A percentile compares a stretch with the other conserved stretches of the same genome.
These are phyloP conservation scores for Miltochrista miniata DNA, from an alignment of 2,888 invertebrate species.

Conservation along the genomic window DNA sequence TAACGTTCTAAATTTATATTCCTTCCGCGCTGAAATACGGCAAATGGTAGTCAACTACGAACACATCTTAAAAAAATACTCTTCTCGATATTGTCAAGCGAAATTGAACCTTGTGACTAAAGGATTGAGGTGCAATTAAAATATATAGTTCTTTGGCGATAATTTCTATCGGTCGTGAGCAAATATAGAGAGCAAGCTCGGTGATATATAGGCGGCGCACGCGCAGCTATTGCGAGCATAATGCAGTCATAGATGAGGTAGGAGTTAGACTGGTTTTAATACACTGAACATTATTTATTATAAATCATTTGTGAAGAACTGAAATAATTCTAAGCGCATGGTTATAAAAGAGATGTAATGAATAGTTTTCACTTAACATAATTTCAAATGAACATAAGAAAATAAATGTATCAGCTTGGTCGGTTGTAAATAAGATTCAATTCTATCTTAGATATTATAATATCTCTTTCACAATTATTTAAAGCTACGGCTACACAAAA, in stretches of 20 bases:
- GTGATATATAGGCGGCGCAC: constrained; percentile 72
- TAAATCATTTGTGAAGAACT: too few relatives aligned
- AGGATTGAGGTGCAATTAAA: constrained; percentile 31
- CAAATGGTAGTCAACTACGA: constrained; percentile 55
- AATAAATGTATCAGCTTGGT: too few relatives aligned
- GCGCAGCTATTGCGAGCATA: constrained; percentile 43
- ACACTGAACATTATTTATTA: too few relatives aligned
- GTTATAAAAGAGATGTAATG: too few relatives aligned
- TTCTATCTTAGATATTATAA: too few relatives aligned
- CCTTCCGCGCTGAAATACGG: constrained; percentile 60
- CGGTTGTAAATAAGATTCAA: too few relatives aligned
- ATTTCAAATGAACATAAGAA: too few relatives aligned
- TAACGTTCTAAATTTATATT: constrained; percentile 71
- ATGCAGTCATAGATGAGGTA: constrained; percentile 56
- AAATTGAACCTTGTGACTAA: constrained; percentile 28
- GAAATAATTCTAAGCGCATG: neutral
- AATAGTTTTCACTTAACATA: too few relatives aligned
- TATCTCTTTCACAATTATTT: too few relatives aligned
- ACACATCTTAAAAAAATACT: constrained; percentile 37
- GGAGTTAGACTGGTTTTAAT: constrained; percentile 11
- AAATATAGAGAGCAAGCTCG: constrained; percentile 70
- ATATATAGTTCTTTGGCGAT: constrained; percentile 36
- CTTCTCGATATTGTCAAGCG: constrained; percentile 4
- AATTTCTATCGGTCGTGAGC: constrained; percentile 66
- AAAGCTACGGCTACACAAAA: too few relatives aligned